Evolutionary conservation across 2,113 vertebrate genomes (phyloP).

Genomic region (Petrocephalus microphthalmus): DNA sequence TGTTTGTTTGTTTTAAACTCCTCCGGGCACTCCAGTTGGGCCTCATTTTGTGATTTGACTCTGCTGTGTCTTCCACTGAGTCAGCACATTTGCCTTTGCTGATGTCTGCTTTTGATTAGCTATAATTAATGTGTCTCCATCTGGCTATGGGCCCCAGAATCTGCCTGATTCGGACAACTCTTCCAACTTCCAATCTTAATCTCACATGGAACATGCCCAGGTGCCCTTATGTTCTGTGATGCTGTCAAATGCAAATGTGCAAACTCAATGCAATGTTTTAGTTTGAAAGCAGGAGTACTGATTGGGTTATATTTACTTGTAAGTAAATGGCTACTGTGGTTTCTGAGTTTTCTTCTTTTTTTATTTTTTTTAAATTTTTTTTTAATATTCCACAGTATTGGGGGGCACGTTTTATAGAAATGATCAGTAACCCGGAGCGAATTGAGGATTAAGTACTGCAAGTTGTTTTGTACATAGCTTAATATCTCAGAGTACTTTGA

Average conservation of each 20-base stretch:
- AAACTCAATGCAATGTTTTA: background rate
- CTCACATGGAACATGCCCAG: background rate
- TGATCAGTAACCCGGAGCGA: background rate
- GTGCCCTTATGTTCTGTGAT: background rate
- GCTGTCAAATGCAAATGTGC: background rate
- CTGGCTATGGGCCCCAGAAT: background rate
- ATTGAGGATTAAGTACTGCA: background rate
- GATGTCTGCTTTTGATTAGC: slow-evolving; percentile 10
- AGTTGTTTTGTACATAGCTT: background rate
- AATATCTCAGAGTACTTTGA: background rate
- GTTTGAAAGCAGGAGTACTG: background rate
- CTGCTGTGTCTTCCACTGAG: background rate
- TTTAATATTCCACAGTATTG: background rate
- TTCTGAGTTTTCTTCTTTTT: no score
- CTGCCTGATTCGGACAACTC: background rate
- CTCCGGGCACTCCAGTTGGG: background rate
- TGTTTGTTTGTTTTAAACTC: background rate
- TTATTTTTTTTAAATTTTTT: no score
- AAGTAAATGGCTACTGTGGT: background rate
- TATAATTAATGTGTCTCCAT: slow-evolving; percentile 9
- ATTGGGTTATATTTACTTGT: background rate
- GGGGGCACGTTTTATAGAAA: background rate
- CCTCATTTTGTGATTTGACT: background rate
- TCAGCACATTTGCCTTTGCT: background rate
- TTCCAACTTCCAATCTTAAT: background rate